A percentile compares a stretch with the other conserved stretches of the same genome.
Conservation (phyloP, 2,888 invertebrate genomes). For the Drosophila ustulata region DNA sequence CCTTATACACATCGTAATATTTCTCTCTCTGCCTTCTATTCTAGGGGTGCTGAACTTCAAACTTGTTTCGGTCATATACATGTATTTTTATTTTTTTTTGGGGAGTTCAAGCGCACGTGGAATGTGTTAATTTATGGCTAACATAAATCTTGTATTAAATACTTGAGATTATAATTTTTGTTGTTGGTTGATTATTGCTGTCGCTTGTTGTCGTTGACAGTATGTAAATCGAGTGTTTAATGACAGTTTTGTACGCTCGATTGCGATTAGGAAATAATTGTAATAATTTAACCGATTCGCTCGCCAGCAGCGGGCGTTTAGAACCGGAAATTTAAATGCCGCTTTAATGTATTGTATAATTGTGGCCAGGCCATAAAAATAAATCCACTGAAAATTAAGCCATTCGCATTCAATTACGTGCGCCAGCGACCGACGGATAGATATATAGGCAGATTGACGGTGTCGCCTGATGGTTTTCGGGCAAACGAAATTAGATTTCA, state of each 20-base stretch:
- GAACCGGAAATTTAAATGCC: slow-evolving; percentile 68
- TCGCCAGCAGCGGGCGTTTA: slow-evolving; percentile 16
- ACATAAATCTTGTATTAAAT: slow-evolving; percentile 14
- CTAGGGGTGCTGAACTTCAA: slow-evolving; percentile 52
- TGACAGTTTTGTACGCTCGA: slow-evolving; percentile 13
- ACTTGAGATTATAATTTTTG: slow-evolving; percentile 15
- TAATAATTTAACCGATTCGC: slow-evolving; percentile 29
- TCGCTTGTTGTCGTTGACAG: background rate
- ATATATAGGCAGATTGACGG: slow-evolving; percentile 6
- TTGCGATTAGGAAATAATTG: slow-evolving; percentile 38
- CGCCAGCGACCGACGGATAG: slow-evolving; percentile 33
- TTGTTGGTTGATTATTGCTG: background rate
- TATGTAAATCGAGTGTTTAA: slow-evolving; percentile 4
- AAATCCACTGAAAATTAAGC: slow-evolving; percentile 68
- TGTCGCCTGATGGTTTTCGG: slow-evolving; percentile 18
- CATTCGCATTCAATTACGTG: slow-evolving; percentile 77
- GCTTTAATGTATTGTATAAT: slow-evolving; percentile 65
- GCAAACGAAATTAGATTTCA: slow-evolving; percentile 48
- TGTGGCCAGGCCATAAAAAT: slow-evolving; percentile 61
- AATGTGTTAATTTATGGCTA: slow-evolving; percentile 10
- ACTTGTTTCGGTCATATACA: slow-evolving; percentile 19
- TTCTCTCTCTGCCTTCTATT: background rate
- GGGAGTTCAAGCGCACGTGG: slow-evolving; percentile 30
- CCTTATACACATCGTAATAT: slow-evolving; percentile 13
- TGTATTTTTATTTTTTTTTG: slow-evolving; percentile 8